A percentile compares a stretch with the other conserved stretches of the same genome.
These are phyloP conservation scores for Pionites leucogaster DNA, from an alignment of 2,113 vertebrate genomes.

Conservation along the genomic window DNA sequence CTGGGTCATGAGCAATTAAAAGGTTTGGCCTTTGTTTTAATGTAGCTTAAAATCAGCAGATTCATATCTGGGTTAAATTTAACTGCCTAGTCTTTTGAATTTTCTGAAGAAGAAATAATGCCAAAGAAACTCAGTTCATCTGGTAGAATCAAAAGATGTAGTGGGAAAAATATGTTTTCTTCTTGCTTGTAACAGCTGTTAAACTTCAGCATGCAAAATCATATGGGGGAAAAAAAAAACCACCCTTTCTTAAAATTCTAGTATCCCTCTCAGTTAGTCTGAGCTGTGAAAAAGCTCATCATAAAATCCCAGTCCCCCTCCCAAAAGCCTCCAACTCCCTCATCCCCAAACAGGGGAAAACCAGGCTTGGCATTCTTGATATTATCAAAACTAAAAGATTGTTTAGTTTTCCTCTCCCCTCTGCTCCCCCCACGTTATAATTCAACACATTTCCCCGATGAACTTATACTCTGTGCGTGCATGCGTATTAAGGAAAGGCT, in stretches of 20 bases:
- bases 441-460: neutral
- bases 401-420: neutral
- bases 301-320: neutral
- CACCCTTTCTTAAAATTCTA: neutral
- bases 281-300: neutral
- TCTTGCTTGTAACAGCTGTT: conserved; percentile 42
- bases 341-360: neutral
- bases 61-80: neutral
- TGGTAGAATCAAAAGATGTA: conserved; percentile 1
- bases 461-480: neutral
- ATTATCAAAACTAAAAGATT: neutral
- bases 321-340: neutral
- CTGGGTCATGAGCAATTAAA: too few relatives aligned
- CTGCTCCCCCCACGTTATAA: neutral
- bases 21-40: neutral
- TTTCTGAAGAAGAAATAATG: conserved; percentile 7
- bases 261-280: neutral
- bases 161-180: conserved; percentile 23
- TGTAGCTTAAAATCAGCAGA: neutral
- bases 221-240: neutral
- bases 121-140: conserved; percentile 18
- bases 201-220: conserved; percentile 19
- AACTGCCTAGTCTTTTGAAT: neutral
- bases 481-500: neutral
- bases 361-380: neutral